Percentiles rank a stretch among this genome's conserved stretches.
phyloP scores from a whole-genome alignment of 2,888 invertebrate species.

The Nymphalis polychloros region DNA sequence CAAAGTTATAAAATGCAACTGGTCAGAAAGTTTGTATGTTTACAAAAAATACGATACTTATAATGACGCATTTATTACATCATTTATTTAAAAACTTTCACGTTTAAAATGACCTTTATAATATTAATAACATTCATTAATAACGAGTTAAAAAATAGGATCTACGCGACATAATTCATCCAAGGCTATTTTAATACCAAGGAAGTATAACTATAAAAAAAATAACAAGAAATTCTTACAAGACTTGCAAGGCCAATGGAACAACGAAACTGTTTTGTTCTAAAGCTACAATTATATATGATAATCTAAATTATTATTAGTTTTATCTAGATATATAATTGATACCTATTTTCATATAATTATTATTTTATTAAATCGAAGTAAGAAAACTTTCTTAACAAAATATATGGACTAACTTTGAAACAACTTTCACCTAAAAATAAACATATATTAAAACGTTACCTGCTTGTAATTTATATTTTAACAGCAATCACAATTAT shows the following conservation, averaged over 20 bases:
- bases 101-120: neutral
- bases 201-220: slow-evolving; percentile 37
- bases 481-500: slow-evolving; percentile 52
- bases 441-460: slow-evolving; percentile 41
- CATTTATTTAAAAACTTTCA: neutral
- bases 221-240: slow-evolving; percentile 17
- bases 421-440: slow-evolving; percentile 64
- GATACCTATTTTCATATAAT: neutral
- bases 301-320: slow-evolving; percentile 2
- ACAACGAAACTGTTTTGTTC: slow-evolving; percentile 41
- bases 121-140: neutral
- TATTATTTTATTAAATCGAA: neutral
- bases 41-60: too few relatives aligned
- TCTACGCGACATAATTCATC: slow-evolving; percentile 25
- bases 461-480: slow-evolving; percentile 57
- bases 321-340: too few relatives aligned
- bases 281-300: slow-evolving; percentile 12
- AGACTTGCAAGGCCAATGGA: slow-evolving; percentile 45
- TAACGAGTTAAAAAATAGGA: slow-evolving; percentile 4
- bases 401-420: slow-evolving; percentile 15
- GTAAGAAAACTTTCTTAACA: slow-evolving; percentile 4
- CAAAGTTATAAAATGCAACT: too few relatives aligned
- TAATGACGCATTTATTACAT: neutral
- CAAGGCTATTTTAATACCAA: slow-evolving; percentile 35
- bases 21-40: too few relatives aligned